phyloP scores from a whole-genome alignment of 1,140 invertebrate species.

The Magallana angulata region DNA sequence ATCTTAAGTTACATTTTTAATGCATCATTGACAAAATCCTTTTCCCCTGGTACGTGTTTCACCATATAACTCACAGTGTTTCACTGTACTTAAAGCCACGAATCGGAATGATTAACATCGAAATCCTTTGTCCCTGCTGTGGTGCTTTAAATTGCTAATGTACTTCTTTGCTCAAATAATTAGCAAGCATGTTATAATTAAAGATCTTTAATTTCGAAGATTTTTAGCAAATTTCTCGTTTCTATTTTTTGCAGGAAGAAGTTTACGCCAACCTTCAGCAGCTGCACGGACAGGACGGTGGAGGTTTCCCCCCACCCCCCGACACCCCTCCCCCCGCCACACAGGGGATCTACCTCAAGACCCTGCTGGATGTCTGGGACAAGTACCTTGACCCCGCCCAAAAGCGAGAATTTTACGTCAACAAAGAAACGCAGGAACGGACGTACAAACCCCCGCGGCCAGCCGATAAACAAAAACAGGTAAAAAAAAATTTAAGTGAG shows the following conservation, averaged over 20 bases:
- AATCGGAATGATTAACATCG: too few species aligned
- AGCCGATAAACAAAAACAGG: conserved; percentile 55
- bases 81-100: too few species aligned
- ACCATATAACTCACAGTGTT: too few species aligned
- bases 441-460: conserved; percentile 68
- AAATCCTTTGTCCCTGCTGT: too few species aligned
- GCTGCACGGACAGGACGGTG: neutral
- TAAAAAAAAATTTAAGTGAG: neutral
- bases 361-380: conserved; percentile 65
- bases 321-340: conserved; percentile 52
- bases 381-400: conserved; percentile 62
- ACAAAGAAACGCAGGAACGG: conserved; percentile 65
- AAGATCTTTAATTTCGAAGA: neutral
- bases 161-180: too few species aligned
- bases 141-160: too few species aligned
- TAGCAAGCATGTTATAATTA: too few species aligned
- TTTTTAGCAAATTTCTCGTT: neutral
- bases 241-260: conserved; percentile 38
- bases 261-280: conserved; percentile 52
- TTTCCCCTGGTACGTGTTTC: too few species aligned
- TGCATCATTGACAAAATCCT: too few species aligned
- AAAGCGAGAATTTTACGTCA: conserved; percentile 63
- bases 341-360: conserved; percentile 57
- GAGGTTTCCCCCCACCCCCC: neutral
- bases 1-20: too few species aligned